Percentiles rank a stretch among this genome's conserved stretches.
phyloP scores from a whole-genome alignment of 2,113 vertebrate species.

The Osmerus mordax region DNA sequence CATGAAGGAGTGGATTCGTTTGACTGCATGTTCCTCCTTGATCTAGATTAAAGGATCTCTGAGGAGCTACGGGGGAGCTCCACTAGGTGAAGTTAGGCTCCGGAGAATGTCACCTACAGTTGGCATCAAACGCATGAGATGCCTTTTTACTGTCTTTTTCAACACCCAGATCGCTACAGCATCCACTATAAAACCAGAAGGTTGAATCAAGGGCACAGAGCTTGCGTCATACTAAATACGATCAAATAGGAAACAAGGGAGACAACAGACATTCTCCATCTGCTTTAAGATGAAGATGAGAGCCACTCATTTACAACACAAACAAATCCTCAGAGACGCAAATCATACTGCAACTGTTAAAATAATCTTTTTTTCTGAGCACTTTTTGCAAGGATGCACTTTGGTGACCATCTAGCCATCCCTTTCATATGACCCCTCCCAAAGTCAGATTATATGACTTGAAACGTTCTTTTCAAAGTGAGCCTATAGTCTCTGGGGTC shows the following conservation, averaged over 20 bases:
- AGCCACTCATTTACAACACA: too few species aligned
- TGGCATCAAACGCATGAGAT: slow-evolving; percentile 31
- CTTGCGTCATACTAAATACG: neutral
- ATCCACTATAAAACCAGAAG: neutral
- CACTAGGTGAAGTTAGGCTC: slow-evolving; percentile 8
- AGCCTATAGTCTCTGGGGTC: slow-evolving; percentile 14
- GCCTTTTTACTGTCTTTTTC: slow-evolving; percentile 15
- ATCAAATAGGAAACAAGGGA: too few species aligned
- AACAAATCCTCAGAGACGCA: too few species aligned
- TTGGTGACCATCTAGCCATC: neutral
- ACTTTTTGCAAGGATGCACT: neutral
- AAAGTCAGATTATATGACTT: slow-evolving; percentile 27
- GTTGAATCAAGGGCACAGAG: neutral
- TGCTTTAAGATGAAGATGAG: too few species aligned
- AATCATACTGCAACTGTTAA: too few species aligned
- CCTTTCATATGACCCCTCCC: slow-evolving; percentile 19
- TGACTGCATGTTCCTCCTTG: slow-evolving; percentile 37
- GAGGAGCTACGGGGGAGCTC: slow-evolving; percentile 18
- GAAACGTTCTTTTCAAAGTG: slow-evolving; percentile 34
- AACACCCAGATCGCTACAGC: slow-evolving; percentile 8
- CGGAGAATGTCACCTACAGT: slow-evolving; percentile 35
- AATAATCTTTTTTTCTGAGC: too few species aligned
- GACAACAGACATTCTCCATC: too few species aligned
- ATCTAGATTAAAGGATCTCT: slow-evolving; percentile 43
- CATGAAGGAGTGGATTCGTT: slow-evolving; percentile 22